These are phyloP conservation scores for Drosophila rufa DNA, from an alignment of 1,140 invertebrate species.

Conservation along the genomic window DNA sequence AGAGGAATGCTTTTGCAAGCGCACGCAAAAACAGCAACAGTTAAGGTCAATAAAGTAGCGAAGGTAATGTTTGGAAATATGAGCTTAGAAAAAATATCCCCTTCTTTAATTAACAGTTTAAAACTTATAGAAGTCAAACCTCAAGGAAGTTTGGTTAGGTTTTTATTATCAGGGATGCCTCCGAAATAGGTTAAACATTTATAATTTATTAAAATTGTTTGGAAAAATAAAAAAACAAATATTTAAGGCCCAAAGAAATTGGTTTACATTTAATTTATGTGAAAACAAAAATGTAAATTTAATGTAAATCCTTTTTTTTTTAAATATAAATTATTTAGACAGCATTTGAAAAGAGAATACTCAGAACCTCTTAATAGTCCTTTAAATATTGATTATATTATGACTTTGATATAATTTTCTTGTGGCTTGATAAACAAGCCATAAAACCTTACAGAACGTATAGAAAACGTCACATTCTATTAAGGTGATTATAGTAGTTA, in stretches of 20 bases:
- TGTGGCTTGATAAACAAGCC: neutral
- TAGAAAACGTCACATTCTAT: too few species aligned
- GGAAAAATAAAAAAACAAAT: neutral
- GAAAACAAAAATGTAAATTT: neutral
- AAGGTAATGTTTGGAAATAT: neutral
- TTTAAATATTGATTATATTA: neutral
- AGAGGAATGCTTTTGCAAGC: constrained; percentile 36
- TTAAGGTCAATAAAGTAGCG: neutral
- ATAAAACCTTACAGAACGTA: neutral
- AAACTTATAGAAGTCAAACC: neutral
- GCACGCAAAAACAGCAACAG: constrained; percentile 19
- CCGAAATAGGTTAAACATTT: too few species aligned
- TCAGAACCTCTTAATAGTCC: neutral
- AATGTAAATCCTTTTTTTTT: too few species aligned
- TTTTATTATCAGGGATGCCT: too few species aligned
- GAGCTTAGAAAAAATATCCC: too few species aligned
- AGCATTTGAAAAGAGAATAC: too few species aligned
- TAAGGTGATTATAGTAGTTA: too few species aligned
- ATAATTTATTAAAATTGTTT: too few species aligned
- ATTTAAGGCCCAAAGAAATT: neutral
- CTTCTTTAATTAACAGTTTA: neutral
- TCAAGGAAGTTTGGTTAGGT: too few species aligned
- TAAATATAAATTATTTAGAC: too few species aligned
- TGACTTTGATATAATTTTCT: neutral
- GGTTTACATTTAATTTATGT: too few species aligned